A percentile compares a stretch with the other conserved stretches of the same genome.
Evolutionary conservation across 2,113 vertebrate genomes (phyloP).

Genomic region (Alexandromys fortis): DNA sequence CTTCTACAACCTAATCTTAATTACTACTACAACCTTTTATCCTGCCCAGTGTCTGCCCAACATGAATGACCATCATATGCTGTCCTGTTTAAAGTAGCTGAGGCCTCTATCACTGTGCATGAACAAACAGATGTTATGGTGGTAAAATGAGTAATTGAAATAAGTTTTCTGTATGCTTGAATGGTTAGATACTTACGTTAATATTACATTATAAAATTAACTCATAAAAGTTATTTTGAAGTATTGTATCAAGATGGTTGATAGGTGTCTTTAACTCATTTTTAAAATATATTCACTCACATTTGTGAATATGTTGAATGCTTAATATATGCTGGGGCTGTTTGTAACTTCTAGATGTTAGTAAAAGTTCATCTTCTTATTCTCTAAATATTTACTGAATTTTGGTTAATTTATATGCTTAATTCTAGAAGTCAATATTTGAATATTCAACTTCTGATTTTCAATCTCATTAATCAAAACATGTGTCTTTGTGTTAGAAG

Average conservation of each 20-base stretch:
- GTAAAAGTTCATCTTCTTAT: neutral
- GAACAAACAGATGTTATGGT: neutral
- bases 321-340: neutral
- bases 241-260: conserved; percentile 32
- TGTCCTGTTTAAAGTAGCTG: neutral
- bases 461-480: neutral
- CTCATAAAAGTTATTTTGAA: neutral
- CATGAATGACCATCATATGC: neutral
- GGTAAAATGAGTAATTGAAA: neutral
- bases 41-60: neutral
- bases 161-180: neutral
- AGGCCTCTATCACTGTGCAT: neutral
- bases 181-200: neutral
- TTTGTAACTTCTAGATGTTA: neutral
- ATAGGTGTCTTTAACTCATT: neutral
- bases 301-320: neutral
- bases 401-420: conserved; percentile 21
- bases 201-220: conserved; percentile 25
- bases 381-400: neutral
- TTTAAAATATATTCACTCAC: conserved; percentile 8
- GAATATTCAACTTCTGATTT: neutral
- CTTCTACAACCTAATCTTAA: conserved; percentile 11
- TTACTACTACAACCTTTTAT: neutral
- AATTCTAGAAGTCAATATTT: conserved; percentile 3
- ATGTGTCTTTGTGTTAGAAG: neutral